These are phyloP conservation scores for Geotrypetes seraphini DNA, from an alignment of 2,797 vertebrate species.

Conservation along the genomic window DNA sequence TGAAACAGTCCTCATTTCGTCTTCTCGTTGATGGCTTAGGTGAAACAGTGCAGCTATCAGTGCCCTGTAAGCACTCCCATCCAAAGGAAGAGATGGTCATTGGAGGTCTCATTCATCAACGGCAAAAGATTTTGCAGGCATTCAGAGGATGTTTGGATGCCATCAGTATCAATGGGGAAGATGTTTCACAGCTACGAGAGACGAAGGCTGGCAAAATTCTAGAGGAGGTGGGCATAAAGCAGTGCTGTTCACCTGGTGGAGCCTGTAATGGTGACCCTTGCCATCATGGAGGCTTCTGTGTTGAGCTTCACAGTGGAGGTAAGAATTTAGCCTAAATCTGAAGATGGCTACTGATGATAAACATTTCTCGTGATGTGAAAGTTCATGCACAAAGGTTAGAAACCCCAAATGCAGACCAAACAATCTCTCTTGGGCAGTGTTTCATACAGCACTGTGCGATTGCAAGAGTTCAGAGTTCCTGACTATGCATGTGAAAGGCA, in stretches of 20 bases:
- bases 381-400: too few species aligned
- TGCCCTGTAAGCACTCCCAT: slow-evolving; percentile 46
- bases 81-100: slow-evolving; percentile 58
- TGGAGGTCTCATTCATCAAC: slow-evolving; percentile 35
- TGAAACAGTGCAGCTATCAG: slow-evolving; percentile 33
- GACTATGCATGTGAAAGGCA: too few species aligned
- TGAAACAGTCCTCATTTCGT: slow-evolving; percentile 48
- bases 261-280: slow-evolving; percentile 65
- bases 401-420: too few species aligned
- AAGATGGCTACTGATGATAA: not conserved
- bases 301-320: slow-evolving; percentile 62
- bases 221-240: slow-evolving; percentile 61
- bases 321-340: slow-evolving; percentile 3
- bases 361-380: too few species aligned
- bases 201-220: slow-evolving; percentile 29
- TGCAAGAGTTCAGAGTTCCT: too few species aligned
- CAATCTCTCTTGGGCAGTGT: too few species aligned
- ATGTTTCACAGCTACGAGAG: slow-evolving; percentile 35
- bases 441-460: too few species aligned
- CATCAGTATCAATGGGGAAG: slow-evolving; percentile 61
- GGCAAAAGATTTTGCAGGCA: slow-evolving; percentile 23
- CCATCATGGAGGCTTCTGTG: slow-evolving; percentile 69
- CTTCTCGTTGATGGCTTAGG: slow-evolving; percentile 59
- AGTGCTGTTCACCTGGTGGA: slow-evolving; percentile 57
- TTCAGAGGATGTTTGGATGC: slow-evolving; percentile 78